Conservation (phyloP, 2,888 invertebrate genomes). For the Lamellibrachia columna region DNA sequence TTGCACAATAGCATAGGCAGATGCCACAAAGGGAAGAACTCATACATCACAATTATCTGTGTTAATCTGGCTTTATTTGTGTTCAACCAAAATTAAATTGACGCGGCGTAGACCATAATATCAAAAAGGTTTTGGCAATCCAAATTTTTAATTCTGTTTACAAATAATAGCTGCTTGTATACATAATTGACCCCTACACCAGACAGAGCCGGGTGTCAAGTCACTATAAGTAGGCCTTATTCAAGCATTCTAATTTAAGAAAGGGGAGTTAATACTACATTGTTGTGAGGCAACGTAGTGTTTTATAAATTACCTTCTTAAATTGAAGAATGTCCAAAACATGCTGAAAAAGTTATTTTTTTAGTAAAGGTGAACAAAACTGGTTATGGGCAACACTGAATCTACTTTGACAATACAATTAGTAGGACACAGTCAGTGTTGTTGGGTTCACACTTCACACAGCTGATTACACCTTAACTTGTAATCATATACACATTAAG, state of each 20-base stretch:
- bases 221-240: neutral
- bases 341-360: neutral
- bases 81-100: too few species aligned
- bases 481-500: neutral
- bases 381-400: neutral
- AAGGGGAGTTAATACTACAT: too few species aligned
- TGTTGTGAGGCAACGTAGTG: neutral
- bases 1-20: neutral
- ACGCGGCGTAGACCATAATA: too few species aligned
- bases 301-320: neutral
- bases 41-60: neutral
- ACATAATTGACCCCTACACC: neutral
- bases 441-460: too few species aligned
- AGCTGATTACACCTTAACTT: neutral
- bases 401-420: too few species aligned
- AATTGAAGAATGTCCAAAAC: neutral
- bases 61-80: too few species aligned
- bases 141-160: neutral
- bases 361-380: neutral
- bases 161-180: neutral
- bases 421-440: too few species aligned
- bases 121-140: too few species aligned
- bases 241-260: too few species aligned
- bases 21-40: neutral
- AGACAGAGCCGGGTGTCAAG: neutral